These are phyloP conservation scores for Lottia scabra DNA, from an alignment of 2,888 invertebrate genomes.

Conservation along the genomic window DNA sequence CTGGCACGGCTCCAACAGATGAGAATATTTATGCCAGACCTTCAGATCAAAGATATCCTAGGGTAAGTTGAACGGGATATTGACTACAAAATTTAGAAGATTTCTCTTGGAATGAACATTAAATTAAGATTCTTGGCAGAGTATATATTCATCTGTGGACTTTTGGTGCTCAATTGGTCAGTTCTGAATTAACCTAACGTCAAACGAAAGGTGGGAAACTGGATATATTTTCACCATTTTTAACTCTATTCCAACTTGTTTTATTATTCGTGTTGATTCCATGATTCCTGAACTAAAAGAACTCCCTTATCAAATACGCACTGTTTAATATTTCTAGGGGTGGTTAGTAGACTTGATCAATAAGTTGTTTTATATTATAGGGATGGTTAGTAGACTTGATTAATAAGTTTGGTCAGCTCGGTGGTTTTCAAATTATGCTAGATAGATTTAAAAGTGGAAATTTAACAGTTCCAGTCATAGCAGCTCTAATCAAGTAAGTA, in stretches of 20 bases:
- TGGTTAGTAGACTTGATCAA: constrained; percentile 98
- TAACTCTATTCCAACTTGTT: too few relatives aligned
- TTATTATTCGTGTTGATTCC: too few relatives aligned
- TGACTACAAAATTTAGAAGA: too few relatives aligned
- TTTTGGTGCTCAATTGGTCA: too few relatives aligned
- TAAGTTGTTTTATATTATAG: constrained; percentile 73
- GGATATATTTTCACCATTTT: too few relatives aligned
- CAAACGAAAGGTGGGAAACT: too few relatives aligned
- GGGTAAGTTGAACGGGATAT: constrained; percentile 66
- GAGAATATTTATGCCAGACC: constrained; percentile 82
- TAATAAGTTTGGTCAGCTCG: constrained; percentile 90
- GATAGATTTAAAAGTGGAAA: constrained; percentile 72
- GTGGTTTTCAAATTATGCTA: constrained; percentile 83
- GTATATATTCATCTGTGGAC: too few relatives aligned
- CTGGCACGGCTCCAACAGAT: constrained; percentile 75
- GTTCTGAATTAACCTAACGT: too few relatives aligned
- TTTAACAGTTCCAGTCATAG: constrained; percentile 82
- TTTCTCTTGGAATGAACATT: too few relatives aligned
- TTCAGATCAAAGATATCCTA: constrained; percentile 85
- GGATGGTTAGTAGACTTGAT: constrained; percentile 97
- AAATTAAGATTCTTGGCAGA: too few relatives aligned
- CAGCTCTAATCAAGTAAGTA: constrained; percentile 77
- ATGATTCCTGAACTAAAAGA: too few relatives aligned
- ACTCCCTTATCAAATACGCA: too few relatives aligned
- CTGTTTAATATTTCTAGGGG: constrained; percentile 73